Percentiles rank a stretch among this genome's conserved stretches.
These are phyloP conservation scores for Huso huso DNA, from an alignment of 2,797 vertebrate species.

Conservation along the genomic window DNA sequence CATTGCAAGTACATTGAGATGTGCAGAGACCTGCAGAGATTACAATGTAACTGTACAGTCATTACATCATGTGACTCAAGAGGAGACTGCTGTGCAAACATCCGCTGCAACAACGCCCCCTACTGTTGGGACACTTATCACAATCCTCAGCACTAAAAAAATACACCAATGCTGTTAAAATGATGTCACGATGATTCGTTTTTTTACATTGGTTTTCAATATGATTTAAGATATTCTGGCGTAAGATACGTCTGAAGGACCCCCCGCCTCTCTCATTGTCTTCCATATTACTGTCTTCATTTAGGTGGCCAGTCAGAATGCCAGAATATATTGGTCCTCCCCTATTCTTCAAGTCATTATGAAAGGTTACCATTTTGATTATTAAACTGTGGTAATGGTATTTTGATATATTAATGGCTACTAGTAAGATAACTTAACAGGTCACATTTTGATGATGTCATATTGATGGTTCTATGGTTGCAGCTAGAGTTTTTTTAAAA, in stretches of 20 bases:
- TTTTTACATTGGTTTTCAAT: neutral
- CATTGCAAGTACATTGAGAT: conserved; percentile 14
- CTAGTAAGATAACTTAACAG: no score
- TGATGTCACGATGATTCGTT: neutral
- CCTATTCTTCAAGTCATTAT: neutral
- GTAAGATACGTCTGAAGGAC: neutral
- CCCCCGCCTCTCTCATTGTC: no score
- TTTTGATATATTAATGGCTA: no score
- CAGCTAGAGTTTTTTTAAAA: no score
- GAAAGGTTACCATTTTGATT: no score
- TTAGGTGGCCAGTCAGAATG: no score
- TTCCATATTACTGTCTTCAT: no score
- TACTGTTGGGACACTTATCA: neutral
- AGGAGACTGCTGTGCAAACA: neutral
- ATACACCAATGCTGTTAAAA: neutral
- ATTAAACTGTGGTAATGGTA: no score
- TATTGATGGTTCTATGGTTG: no score
- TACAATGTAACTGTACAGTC: conserved; percentile 3
- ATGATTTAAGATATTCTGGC: conserved; percentile 33
- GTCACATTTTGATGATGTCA: no score
- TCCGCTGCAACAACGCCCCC: neutral
- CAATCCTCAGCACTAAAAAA: neutral
- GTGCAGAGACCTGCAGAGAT: conserved; percentile 10
- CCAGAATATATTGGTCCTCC: no score
- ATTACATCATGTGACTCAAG: neutral